Percentiles rank a stretch among this genome's conserved stretches.
Conservation (phyloP, 2,888 invertebrate genomes). For the Hirtodrosophila alboralis region DNA sequence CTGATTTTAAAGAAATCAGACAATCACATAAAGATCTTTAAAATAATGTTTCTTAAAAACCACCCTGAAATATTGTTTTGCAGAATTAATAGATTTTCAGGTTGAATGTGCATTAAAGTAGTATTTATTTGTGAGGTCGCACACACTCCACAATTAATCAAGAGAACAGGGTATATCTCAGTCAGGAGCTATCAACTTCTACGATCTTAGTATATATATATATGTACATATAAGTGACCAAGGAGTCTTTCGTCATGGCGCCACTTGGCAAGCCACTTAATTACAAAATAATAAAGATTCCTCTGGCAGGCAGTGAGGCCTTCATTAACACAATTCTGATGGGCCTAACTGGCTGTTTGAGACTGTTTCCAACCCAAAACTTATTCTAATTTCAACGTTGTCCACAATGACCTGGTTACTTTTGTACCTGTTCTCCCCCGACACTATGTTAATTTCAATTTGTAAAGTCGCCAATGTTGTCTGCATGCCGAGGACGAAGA, state of each 20-base stretch:
- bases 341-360: conserved; percentile 25
- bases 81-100: too few species aligned
- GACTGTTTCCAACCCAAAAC: conserved; percentile 24
- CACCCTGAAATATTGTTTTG: too few species aligned
- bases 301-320: conserved; percentile 59
- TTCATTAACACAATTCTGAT: conserved; percentile 67
- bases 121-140: too few species aligned
- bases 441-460: conserved; percentile 68
- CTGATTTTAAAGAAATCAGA: too few species aligned
- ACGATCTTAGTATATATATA: too few species aligned
- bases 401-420: conserved; percentile 75
- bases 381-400: conserved; percentile 64
- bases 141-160: too few species aligned
- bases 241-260: conserved; percentile 32
- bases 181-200: too few species aligned
- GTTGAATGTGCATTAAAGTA: too few species aligned
- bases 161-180: too few species aligned
- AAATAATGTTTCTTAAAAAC: too few species aligned
- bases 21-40: too few species aligned
- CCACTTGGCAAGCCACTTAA: conserved; percentile 76
- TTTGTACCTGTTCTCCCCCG: conserved; percentile 31
- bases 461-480: conserved; percentile 51
- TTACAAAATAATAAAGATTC: conserved; percentile 80
- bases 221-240: conserved; percentile 66
- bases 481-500: conserved; percentile 7